Base-by-base conservation (phyloP, 2,113 vertebrate genomes). In the Onychorhynchus coronatus region DNA sequence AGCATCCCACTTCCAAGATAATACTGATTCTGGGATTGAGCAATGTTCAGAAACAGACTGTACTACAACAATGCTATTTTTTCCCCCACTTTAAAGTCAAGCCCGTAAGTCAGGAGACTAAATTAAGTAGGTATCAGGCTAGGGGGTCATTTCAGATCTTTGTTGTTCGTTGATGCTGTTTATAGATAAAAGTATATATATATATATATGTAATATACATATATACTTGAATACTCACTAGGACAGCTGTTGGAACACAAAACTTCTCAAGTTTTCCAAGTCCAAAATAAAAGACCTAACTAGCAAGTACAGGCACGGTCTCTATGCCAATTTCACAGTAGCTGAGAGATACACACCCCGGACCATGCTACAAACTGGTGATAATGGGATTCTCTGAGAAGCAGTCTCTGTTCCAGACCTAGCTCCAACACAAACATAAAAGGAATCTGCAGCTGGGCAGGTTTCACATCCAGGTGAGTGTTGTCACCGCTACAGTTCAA, bases 81-180 rank as follows among this genome's bases (percentile, higher is more conserved):
- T 12, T 12, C 3, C 5, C 13, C 0, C 0, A 2, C 5, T 52
- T 75, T 27, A 44, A 65, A 68, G 22, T 50, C 33, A 73, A 83
- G 37, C 11, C 19, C 10, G 37, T 7, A 61, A 22, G 35, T 74
- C 21, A 74, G 37, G 25, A 81, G 50, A 78, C 33, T 79, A 35
- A 80, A 31, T 4, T 84, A 59, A 73, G 49, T 25, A 63, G 1
- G 1, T 5, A 39, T 35, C 21, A 47, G 33, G 37, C 18, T 46
- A 75, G 28, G 58, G 7, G 5, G 30, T 25, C 50, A 47, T 63
- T 87, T 75, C 70, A 87, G 31, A n/a, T 33, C 44, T 66, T 41
- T 62, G 23, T 35, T 80, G 37, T 66, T 59, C 33, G 23, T 39
- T 71, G 49, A 68, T 41, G 37, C 6, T 61, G n/a, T 73, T 87